Base-by-base conservation (phyloP, 2,797 vertebrate genomes). In the Florisuga fusca region DNA sequence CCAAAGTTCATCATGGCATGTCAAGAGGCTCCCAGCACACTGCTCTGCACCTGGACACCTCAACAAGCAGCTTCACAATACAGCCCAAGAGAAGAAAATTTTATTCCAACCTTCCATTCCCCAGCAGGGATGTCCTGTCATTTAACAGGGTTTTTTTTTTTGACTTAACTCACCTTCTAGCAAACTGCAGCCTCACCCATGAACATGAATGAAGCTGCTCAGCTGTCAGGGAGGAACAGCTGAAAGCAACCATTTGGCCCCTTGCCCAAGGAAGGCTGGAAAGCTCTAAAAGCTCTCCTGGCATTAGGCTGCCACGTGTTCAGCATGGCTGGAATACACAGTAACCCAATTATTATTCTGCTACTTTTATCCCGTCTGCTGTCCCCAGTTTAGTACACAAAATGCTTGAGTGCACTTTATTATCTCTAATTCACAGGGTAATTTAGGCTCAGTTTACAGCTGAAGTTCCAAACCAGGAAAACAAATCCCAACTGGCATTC, bases 261-360 rank as follows among this genome's bases (percentile, higher is more conserved):
- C 69, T 31, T 29, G 94, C 94, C 84, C 78, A 45, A 75, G 34
- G 53, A 59, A 74, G 87, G 83, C 81, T 91, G 91, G 46, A 95
- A 93, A 94, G 91, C 89, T 96, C 84, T 58, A 38, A 93, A 71
- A 95, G 89, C 90, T 74, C 89, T 95, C 68, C 87, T 38, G 87
- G 90, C 95, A 87, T 94, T 89, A 90, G 72, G 81, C 85, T 90
- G 89, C 91, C 93, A 96, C 94, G 79, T 95, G 90, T 66, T 94
- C 81, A 43, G 75, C 51, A 63, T 64, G 92, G 84, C 67, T 89
- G 89, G 33, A 64, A 59, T 74, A 75, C 92, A 95, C 94, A 96
- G 87, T 77, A 87, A 81, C 84, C 87, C 87, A 68, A 41, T 95
- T 96, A 85, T 95, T 93, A 71, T 71, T 46, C 96, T 87, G 90